phyloP scores from a whole-genome alignment of 2,113 vertebrate species.

The Cyprinodon brontotheroides region DNA sequence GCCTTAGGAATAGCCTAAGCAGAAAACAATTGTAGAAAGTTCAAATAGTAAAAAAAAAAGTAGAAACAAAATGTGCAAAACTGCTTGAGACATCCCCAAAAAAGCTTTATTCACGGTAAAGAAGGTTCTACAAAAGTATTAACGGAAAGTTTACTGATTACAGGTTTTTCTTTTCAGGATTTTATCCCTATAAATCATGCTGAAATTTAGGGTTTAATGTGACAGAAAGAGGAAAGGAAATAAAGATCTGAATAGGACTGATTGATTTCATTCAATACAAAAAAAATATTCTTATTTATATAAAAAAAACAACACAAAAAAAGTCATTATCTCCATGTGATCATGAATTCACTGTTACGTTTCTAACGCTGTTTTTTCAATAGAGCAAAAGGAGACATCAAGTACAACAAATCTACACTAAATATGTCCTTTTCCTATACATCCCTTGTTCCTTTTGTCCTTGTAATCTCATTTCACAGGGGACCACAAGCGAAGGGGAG shows the following conservation, averaged over 20 bases:
- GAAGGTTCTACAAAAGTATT: no score
- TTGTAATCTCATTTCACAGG: conserved; percentile 75
- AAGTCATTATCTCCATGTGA: conserved; percentile 34
- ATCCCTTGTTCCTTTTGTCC: conserved; percentile 48
- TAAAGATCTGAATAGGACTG: no score
- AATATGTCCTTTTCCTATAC: conserved; percentile 67
- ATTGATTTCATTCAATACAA: neutral
- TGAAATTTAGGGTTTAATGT: neutral
- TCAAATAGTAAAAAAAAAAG: no score
- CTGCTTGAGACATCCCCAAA: no score
- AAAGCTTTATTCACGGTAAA: no score
- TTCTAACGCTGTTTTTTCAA: conserved; percentile 49
- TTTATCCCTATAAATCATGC: neutral
- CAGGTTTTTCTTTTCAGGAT: no score
- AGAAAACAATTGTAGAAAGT: no score
- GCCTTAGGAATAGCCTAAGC: no score
- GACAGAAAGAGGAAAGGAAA: neutral
- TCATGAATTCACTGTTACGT: conserved; percentile 32
- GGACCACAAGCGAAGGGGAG: conserved; percentile 42
- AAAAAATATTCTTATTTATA: neutral
- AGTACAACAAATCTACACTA: conserved; percentile 55
- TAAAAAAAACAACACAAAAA: no score
- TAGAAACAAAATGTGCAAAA: no score
- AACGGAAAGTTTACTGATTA: no score
- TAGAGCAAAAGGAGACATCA: conserved; percentile 46